Evolutionary conservation across 1,140 invertebrate species (phyloP).

Genomic region (Saccostrea echinata): DNA sequence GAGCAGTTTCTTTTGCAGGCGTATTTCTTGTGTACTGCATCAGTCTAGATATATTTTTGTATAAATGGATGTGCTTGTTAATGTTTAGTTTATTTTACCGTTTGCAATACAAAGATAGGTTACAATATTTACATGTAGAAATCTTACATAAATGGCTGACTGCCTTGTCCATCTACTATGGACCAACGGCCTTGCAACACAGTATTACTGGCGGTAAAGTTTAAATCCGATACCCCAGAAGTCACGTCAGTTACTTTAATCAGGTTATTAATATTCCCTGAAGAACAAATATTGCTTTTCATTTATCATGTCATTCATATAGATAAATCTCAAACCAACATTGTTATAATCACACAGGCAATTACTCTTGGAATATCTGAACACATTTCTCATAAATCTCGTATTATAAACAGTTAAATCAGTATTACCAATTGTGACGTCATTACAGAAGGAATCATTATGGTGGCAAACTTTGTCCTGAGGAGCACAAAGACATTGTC

Average conservation of each 20-base stretch:
- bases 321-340: too few species aligned
- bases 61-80: too few species aligned
- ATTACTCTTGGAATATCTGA: too few species aligned
- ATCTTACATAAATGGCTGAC: neutral
- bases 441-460: constrained; percentile 15
- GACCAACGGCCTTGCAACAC: constrained; percentile 19
- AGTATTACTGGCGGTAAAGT: neutral
- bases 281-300: neutral
- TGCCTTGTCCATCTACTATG: constrained; percentile 6
- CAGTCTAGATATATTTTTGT: neutral
- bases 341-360: too few species aligned
- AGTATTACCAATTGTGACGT: constrained; percentile 18
- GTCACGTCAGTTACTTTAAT: neutral
- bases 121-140: too few species aligned
- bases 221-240: neutral
- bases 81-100: too few species aligned
- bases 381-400: neutral
- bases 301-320: neutral
- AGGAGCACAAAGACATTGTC: constrained; percentile 62
- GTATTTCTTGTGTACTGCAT: too few species aligned
- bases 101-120: too few species aligned
- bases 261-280: constrained; percentile 13
- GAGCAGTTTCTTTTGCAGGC: too few species aligned
- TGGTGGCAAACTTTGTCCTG: constrained; percentile 51
- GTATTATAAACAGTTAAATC: too few species aligned